Evolutionary conservation across 2,888 invertebrate species (phyloP).

Genomic region (Cheilosia scutellata): DNA sequence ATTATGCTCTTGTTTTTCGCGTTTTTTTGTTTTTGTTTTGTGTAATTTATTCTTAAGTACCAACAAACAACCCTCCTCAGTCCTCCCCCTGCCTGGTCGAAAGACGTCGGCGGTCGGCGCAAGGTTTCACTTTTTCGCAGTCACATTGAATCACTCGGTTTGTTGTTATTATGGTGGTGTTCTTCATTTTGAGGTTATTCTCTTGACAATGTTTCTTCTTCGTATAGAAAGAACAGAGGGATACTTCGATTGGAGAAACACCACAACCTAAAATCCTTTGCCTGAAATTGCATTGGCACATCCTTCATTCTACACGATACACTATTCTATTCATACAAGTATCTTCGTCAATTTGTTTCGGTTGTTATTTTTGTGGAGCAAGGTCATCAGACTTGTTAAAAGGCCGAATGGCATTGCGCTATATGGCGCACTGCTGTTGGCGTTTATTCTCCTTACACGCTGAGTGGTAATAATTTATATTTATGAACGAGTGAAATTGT

Average conservation of each 20-base stretch:
- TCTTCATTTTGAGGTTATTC: neutral
- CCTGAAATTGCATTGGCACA: neutral
- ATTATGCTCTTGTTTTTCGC: constrained; percentile 57
- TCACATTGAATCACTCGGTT: constrained; percentile 21
- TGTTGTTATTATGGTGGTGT: neutral
- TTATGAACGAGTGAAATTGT: constrained; percentile 47
- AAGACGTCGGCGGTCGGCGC: neutral
- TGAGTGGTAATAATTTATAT: constrained; percentile 61
- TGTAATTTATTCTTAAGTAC: constrained; percentile 48
- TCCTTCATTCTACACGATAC: constrained; percentile 1
- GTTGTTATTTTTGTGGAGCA: constrained; percentile 65
- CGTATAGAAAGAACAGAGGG: neutral
- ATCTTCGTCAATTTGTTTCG: constrained; percentile 43
- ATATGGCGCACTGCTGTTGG: constrained; percentile 7
- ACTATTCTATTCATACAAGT: neutral
- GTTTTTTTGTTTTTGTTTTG: constrained; percentile 26
- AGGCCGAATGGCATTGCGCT: constrained; percentile 31
- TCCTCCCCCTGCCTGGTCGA: neutral
- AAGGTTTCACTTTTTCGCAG: constrained; percentile 30
- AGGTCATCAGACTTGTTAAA: constrained; percentile 68
- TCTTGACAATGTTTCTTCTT: neutral
- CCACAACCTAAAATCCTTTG: constrained; percentile 11
- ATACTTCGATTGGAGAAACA: neutral
- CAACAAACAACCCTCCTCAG: constrained; percentile 13
- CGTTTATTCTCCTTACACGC: constrained; percentile 41